These are phyloP conservation scores for Petrocephalus zakoni DNA, from an alignment of 2,113 vertebrate genomes.

Conservation along the genomic window DNA sequence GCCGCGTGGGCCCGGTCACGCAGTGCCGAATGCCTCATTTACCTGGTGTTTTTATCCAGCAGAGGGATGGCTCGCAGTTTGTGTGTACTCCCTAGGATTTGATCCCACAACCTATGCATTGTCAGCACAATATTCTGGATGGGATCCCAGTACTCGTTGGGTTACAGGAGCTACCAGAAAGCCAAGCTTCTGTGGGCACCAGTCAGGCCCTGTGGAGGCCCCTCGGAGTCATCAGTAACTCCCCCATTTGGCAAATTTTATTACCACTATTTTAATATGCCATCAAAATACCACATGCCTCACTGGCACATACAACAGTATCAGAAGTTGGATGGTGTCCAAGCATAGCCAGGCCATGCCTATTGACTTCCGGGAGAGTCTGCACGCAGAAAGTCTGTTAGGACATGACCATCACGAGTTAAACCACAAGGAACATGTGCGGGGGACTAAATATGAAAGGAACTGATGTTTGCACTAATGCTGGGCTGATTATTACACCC, in stretches of 20 bases:
- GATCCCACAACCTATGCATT: background rate
- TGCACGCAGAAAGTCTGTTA: background rate
- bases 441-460: background rate
- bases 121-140: background rate
- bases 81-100: background rate
- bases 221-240: background rate
- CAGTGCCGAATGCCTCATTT: background rate
- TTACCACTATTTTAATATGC: background rate
- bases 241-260: background rate
- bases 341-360: background rate
- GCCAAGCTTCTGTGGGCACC: background rate
- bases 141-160: background rate
- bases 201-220: background rate
- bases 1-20: background rate
- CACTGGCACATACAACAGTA: no score
- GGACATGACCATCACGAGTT: background rate
- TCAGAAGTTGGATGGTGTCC: no score
- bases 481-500: background rate
- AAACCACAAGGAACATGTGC: background rate
- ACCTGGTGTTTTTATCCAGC: background rate
- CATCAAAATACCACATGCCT: no score
- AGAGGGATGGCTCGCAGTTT: background rate
- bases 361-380: background rate
- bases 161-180: background rate
- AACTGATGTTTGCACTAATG: background rate